phyloP scores from a whole-genome alignment of 1,140 invertebrate species.

The Anoplolepis gracilipes region DNA sequence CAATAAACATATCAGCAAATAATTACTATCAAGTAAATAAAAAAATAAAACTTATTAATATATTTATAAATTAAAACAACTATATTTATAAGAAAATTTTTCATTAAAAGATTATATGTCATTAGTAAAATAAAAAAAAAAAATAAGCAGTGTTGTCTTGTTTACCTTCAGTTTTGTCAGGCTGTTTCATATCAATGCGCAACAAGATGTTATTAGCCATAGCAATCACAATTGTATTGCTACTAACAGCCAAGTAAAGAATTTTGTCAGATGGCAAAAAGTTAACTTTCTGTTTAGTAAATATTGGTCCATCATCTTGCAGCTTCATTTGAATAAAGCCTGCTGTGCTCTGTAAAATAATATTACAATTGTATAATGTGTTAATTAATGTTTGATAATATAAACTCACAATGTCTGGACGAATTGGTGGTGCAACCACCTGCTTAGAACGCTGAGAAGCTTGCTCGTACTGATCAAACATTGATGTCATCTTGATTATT shows the following conservation, averaged over 20 bases:
- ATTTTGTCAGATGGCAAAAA: constrained; percentile 92
- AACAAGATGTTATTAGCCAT: constrained; percentile 94
- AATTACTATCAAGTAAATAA: not conserved
- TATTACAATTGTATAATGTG: constrained; percentile 7
- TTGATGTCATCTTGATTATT: constrained; percentile 88
- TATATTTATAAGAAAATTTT: not conserved
- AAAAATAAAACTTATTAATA: not conserved
- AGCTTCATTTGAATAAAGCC: constrained; percentile 90
- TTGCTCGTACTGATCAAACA: constrained; percentile 92
- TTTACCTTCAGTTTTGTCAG: constrained; percentile 92
- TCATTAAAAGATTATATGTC: not conserved
- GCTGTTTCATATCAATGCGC: constrained; percentile 93
- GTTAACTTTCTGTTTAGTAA: constrained; percentile 92
- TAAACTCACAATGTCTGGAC: constrained; percentile 84
- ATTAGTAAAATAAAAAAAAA: constrained; percentile 3
- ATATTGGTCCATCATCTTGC: constrained; percentile 91
- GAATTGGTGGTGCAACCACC: constrained; percentile 79
- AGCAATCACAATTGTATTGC: constrained; percentile 93
- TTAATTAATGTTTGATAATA: constrained; percentile 33
- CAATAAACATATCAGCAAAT: not conserved
- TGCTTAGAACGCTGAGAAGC: constrained; percentile 87
- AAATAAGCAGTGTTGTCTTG: not conserved
- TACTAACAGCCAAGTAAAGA: constrained; percentile 92
- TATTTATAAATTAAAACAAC: not conserved
- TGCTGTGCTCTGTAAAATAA: constrained; percentile 84